Base-by-base conservation (phyloP, 2,888 invertebrate species). In the Synergus itoensis region DNA sequence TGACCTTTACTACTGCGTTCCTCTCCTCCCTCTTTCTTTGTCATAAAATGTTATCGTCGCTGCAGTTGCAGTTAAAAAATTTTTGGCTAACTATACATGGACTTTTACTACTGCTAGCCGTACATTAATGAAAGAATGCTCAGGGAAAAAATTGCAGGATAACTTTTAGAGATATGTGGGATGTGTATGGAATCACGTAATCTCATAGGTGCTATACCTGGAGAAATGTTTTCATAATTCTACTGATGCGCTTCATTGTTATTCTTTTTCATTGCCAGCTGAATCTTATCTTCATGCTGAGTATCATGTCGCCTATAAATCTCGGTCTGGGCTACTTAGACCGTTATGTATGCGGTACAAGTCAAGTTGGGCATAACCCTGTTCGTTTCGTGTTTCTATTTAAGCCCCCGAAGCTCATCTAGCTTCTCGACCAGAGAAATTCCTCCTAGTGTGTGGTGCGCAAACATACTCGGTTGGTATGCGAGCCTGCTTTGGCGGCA, bases 291-390 rank as follows among this genome's bases (percentile, higher is more conserved):
- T 60, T 21, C 21, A 60, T 28, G 12, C 11, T 21, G 12, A 60
- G 21, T 21, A 21, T 11, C 21, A 21, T 18, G 57, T 57, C 18
- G 18, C 18, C 77, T 65, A 80, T 83, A 81, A 83, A 83, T 81
- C 80, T 80, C 77, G 41, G 69, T 48, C 76, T 77, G 57, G 76
- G 76, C 76, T 81, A 78, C 79, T 83, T 77, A 69, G 69, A 73
- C 64, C 63, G 78, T 81, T 80, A 83, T 80, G 81, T 83, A 81
- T 83, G 81, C 80, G 76, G 83, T 78, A 80, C 80, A 77, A 80
- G 80, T 83, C 79, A 81, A 80, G 80, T 79, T 80, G 75, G 45
- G 78, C 78, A 77, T 79, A 83, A 80, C 79, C 80, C 79, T 80
- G 78, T 64, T 81, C 80, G 80, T 81, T 83, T 77, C 65, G n/a